Conservation (phyloP, 1,140 invertebrate species). For the Stenopsyche tienmushanensis region DNA sequence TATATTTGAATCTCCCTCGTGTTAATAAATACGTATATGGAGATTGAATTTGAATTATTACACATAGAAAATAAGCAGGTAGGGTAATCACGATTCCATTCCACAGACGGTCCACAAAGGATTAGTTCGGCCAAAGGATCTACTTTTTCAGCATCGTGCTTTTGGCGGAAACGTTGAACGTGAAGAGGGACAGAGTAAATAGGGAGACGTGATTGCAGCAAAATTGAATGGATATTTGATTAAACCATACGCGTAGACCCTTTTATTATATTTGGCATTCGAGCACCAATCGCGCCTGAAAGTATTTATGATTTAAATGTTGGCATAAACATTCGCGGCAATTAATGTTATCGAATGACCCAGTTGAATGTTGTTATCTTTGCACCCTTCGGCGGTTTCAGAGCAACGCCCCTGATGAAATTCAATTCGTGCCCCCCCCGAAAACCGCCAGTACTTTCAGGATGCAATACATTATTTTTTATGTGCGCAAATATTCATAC, state of each 20-base stretch:
- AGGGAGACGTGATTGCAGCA: slow-evolving; percentile 8
- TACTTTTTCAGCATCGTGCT: not conserved
- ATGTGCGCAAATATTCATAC: not conserved
- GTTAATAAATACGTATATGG: no score
- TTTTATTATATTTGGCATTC: no score
- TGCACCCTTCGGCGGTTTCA: no score
- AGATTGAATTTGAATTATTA: no score
- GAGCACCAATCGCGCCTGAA: no score
- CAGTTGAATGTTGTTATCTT: no score
- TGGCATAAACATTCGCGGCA: no score
- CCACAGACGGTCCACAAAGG: not conserved
- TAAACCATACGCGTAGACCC: not conserved
- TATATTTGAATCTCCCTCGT: no score
- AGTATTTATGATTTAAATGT: no score
- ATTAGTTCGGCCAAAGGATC: not conserved
- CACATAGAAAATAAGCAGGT: no score
- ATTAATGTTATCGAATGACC: not conserved
- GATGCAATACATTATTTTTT: not conserved
- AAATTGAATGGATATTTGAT: slow-evolving; percentile 2
- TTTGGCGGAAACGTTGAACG: not conserved
- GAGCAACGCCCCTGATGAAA: not conserved
- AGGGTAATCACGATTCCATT: not conserved
- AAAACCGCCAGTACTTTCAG: not conserved
- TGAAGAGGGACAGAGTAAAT: not conserved
- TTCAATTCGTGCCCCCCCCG: not conserved